These are phyloP conservation scores for Agrotis clavis DNA, from an alignment of 2,888 invertebrate genomes.

Conservation along the genomic window DNA sequence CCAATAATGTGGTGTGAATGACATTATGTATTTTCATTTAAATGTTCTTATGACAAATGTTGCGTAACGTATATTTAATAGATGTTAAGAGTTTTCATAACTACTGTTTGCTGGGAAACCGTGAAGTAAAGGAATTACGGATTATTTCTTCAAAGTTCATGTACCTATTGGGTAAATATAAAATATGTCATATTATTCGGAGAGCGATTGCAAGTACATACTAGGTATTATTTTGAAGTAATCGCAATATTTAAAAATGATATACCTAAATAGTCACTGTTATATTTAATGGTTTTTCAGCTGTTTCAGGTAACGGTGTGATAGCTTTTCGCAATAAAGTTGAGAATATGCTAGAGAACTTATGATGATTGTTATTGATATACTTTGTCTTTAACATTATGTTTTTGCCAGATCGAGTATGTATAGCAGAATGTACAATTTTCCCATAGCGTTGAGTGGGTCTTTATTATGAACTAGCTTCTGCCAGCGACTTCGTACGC, in stretches of 20 bases:
- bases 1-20: slow-evolving; percentile 53
- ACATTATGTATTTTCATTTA: slow-evolving; percentile 49
- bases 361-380: not conserved
- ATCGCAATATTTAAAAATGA: not conserved
- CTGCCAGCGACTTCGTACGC: too few relatives aligned
- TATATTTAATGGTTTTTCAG: not conserved
- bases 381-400: not conserved
- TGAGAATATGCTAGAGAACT: too few relatives aligned
- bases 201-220: not conserved
- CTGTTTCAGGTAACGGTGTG: too few relatives aligned
- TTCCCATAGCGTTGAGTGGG: too few relatives aligned
- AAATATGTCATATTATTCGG: slow-evolving; percentile 1
- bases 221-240: not conserved
- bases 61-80: slow-evolving; percentile 29
- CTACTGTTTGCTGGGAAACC: slow-evolving; percentile 9
- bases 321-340: not conserved
- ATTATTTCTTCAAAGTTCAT: not conserved
- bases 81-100: slow-evolving; percentile 28
- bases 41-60: slow-evolving; percentile 48
- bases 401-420: not conserved
- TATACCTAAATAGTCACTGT: not conserved
- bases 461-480: too few relatives aligned
- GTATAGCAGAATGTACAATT: not conserved
- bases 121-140: slow-evolving; percentile 1
- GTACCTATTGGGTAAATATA: not conserved